Base-by-base conservation (phyloP, 2,888 invertebrate species). In the Caenorhabditis panamensis region DNA sequence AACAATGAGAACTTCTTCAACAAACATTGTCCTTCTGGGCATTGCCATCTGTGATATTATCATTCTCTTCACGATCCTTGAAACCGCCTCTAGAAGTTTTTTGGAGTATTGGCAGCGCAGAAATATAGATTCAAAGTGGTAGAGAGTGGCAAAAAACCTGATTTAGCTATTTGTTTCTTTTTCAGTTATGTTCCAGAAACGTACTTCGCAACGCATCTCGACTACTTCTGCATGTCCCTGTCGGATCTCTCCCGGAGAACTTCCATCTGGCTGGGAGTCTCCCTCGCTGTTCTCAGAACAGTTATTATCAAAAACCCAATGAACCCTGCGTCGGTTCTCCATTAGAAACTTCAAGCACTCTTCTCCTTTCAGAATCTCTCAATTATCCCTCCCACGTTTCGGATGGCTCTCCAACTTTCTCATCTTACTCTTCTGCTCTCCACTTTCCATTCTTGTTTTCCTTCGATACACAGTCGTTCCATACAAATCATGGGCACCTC, bases 191-290 rank as follows among this genome's bases (percentile, higher is more conserved):
- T 16, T 41, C 41, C 41, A 16, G 3, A 3, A 2, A 13, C 8
- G 5, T 41, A 41, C 13, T 41, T 41, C 13, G 13, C 5, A 9
- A 9, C 13, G 41, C 2, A 41, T 11, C 3, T 16, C 2, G 41
- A 41, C 3, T 2, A 41, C 41, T 9, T 41, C 13, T 11, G 2
- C 41, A 41, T 13, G 13, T 9, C 13, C 8, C 3, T 41, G 8
- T 9, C 41, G 2, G 13, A 6, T 6, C 2, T 41, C 8, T 11
- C 26, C 53, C 11, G 26, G 11, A 53, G 26, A 16, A 24, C 18
- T 6, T 58, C 58, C 31, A 37, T 58, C 1, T 58, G 37, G 36
- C 58, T 58, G 18, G 58, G 36, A 8, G 58, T 58, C 1, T 36
- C 58, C n/a, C 4, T 58, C 18, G 58, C 58, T 1, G 1, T 58